Evolutionary conservation across 1,140 invertebrate species (phyloP).

Genomic region (Drosophila willistoni): DNA sequence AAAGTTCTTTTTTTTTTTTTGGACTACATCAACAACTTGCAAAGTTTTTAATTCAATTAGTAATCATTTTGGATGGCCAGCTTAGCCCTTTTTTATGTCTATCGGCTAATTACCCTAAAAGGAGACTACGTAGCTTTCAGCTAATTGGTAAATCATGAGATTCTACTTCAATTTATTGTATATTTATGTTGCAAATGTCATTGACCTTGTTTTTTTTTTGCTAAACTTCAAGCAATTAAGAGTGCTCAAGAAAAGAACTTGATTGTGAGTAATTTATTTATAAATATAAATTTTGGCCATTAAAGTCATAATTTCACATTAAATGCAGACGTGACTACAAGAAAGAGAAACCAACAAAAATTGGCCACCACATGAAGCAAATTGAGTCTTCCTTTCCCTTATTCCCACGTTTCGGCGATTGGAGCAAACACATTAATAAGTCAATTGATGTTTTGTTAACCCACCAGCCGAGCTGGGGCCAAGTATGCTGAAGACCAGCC

Average conservation of each 20-base stretch:
- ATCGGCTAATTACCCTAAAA: neutral
- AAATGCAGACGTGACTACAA: slow-evolving; percentile 74
- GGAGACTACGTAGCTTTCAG: neutral
- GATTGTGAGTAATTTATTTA: slow-evolving; percentile 35
- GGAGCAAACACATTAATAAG: slow-evolving; percentile 74
- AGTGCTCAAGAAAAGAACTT: slow-evolving; percentile 19
- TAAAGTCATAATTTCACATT: slow-evolving; percentile 80
- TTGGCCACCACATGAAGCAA: slow-evolving; percentile 68
- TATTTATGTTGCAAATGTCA: neutral
- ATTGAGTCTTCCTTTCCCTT: slow-evolving; percentile 34
- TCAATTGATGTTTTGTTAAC: slow-evolving; percentile 82
- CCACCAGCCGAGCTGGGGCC: slow-evolving; percentile 33
- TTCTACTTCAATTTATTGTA: neutral
- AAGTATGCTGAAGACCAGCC: slow-evolving; percentile 7
- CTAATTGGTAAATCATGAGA: slow-evolving; percentile 22
- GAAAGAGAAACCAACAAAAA: slow-evolving; percentile 16
- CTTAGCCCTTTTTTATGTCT: neutral
- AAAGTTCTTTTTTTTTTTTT: neutral
- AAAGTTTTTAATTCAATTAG: slow-evolving; percentile 2
- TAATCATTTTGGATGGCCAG: neutral
- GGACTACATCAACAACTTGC: neutral
- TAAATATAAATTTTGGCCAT: slow-evolving; percentile 52
- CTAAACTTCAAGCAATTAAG: slow-evolving; percentile 47
- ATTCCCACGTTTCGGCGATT: slow-evolving; percentile 18
- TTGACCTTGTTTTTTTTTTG: slow-evolving; percentile 3